A percentile compares a stretch with the other conserved stretches of the same genome.
Conservation (phyloP, 2,888 invertebrate species). For the Melikaiella ostensackeni region DNA sequence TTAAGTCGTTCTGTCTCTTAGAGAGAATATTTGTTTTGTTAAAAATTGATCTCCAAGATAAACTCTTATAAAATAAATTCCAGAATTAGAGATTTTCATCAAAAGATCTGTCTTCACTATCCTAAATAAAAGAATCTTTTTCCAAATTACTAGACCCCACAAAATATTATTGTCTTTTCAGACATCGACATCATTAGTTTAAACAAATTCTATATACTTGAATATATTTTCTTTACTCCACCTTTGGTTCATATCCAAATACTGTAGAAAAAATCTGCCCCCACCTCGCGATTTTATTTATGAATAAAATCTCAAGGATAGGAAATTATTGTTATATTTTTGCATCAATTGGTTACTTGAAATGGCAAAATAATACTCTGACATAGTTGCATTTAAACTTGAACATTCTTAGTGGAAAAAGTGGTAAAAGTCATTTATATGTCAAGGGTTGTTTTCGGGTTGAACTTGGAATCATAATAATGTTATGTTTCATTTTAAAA, state of each 20-base stretch:
- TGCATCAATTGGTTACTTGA: neutral
- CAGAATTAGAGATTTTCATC: neutral
- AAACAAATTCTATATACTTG: no score
- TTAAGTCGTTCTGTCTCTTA: neutral
- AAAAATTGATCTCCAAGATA: neutral
- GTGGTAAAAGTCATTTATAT: neutral
- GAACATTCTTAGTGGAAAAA: neutral
- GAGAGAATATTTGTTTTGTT: neutral
- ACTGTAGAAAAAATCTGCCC: neutral
- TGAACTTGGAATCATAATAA: neutral
- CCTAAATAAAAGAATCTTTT: no score
- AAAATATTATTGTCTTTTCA: no score
- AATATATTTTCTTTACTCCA: no score
- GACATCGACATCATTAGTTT: no score
- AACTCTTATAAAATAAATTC: neutral
- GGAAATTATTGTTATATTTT: neutral
- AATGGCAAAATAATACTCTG: neutral
- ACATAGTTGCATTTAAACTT: neutral
- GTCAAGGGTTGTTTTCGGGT: neutral
- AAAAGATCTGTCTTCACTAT: no score
- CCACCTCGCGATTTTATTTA: neutral
- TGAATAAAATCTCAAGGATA: neutral
- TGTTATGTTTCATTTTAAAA: neutral
- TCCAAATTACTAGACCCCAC: no score
- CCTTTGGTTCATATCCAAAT: no score